Percentiles rank a stretch among this genome's conserved stretches.
Conservation (phyloP, 2,797 vertebrate species). For the Sebastiscus tertius region DNA sequence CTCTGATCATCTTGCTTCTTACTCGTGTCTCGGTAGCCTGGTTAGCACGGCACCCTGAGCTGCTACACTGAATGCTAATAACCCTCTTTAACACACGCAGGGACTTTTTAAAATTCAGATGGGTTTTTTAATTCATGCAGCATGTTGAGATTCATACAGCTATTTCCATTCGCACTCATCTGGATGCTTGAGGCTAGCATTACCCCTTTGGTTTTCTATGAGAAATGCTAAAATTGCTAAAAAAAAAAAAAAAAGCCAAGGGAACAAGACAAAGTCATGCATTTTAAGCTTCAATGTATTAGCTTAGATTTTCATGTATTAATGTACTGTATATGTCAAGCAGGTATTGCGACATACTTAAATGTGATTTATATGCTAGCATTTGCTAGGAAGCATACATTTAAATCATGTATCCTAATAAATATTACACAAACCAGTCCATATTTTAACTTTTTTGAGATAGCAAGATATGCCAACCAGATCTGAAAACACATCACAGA, state of each 20-base stretch:
- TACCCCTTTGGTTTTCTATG: background rate
- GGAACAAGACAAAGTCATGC: background rate
- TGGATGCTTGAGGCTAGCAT: slow-evolving; percentile 1
- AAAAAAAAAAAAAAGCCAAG: background rate
- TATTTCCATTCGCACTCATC: slow-evolving; percentile 27
- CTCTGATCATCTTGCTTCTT: slow-evolving; percentile 37
- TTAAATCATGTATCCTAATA: background rate
- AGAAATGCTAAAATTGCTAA: slow-evolving; percentile 8
- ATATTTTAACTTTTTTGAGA: background rate
- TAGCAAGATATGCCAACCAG: background rate
- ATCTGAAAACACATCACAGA: background rate
- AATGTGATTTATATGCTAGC: background rate
- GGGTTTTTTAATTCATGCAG: slow-evolving; percentile 24
- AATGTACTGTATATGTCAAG: background rate
- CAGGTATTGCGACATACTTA: background rate
- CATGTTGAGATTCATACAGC: slow-evolving; percentile 21
- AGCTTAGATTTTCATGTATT: background rate
- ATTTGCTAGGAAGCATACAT: background rate
- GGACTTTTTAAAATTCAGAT: slow-evolving; percentile 44
- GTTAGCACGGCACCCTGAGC: slow-evolving; percentile 14
- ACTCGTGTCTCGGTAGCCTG: slow-evolving; percentile 33
- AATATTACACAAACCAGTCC: background rate
- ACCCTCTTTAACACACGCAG: slow-evolving; percentile 15
- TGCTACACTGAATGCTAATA: slow-evolving; percentile 49
- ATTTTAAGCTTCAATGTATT: background rate